Evolutionary conservation across 2,797 vertebrate species (phyloP).

Genomic region (Zonotrichia albicollis): DNA sequence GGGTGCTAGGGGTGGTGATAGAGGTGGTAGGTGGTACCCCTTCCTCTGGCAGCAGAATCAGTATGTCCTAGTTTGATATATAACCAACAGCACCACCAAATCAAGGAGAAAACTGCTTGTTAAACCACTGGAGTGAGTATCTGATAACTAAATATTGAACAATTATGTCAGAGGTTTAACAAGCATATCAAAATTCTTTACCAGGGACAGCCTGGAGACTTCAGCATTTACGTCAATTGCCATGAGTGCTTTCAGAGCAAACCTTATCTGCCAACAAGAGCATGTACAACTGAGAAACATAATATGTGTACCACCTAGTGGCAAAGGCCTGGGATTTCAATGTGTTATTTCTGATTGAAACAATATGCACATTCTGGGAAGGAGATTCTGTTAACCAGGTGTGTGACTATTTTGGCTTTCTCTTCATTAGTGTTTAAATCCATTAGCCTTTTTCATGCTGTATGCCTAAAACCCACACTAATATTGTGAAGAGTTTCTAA

Average conservation of each 20-base stretch:
- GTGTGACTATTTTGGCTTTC: background rate
- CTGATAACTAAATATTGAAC: background rate
- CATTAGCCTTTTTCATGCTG: background rate
- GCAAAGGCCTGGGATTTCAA: background rate
- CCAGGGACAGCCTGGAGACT: background rate
- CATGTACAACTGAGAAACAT: background rate
- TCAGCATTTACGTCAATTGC: background rate
- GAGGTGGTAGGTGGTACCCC: background rate
- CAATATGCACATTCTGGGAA: background rate
- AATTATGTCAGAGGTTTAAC: background rate
- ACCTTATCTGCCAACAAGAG: background rate
- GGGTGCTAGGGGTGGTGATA: background rate
- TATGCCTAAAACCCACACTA: background rate
- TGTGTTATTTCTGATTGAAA: background rate
- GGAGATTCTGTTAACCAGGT: background rate
- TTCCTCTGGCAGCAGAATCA: background rate
- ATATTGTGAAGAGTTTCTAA: background rate
- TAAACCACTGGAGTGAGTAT: background rate
- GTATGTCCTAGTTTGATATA: no score
- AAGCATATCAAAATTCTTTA: background rate
- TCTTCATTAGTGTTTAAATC: background rate
- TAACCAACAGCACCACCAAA: background rate
- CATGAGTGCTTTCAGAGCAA: background rate
- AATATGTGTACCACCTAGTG: constrained; percentile 18
- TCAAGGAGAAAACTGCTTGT: background rate